Evolutionary conservation across 2,113 vertebrate genomes (phyloP), one percentile per base, ranked within the genome.

Genomic region (Carassius gibelio): DNA sequence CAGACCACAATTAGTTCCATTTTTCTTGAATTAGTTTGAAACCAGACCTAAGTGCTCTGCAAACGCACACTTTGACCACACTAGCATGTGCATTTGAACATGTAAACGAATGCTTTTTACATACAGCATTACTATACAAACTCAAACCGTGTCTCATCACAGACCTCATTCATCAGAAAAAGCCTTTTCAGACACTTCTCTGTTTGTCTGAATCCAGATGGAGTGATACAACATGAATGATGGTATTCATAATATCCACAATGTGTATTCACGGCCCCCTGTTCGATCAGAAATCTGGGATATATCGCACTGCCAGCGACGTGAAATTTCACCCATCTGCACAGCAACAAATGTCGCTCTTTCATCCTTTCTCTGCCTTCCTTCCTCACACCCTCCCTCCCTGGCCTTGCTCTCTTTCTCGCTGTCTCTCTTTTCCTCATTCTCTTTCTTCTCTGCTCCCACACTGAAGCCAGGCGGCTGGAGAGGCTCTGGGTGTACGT

Each of bases 401-500:
- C 85, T 86, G 80, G 82, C 85, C 71, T 84, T 90, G 82, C 48
- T 80, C 52, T 85, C 80, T 34, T 45, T 61, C 84, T 72, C 26
- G 38, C 84, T 71, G 38, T 61, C 30, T 77, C 62, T 57, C 76
- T 76, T 66, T 80, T 36, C 36, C 72, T 78, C 79, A 6, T 79
- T 86, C 79, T 45, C 30, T 81, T 81, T 83, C 81, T 87, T 85
- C 61, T 80, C 83, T 71, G 90, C 87, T 88, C 87, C 83, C 69
- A 4, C 76, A 64, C 87, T 87, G 80, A 85, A 85, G 81, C 89
- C 83, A 62, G 90, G 90, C 79, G 74, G 85, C 84, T 83, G 81
- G 82, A 81, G 75, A 82, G 87, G 76, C 81, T 75, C 45, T 36
- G 59, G 88, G 90, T 30, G 88, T 94, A 94, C 93, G 92, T 94